A percentile compares a stretch with the other conserved stretches of the same genome.
These are phyloP conservation scores for Catamblyrhynchus diadema DNA, from an alignment of 2,797 vertebrate genomes.

Conservation along the genomic window DNA sequence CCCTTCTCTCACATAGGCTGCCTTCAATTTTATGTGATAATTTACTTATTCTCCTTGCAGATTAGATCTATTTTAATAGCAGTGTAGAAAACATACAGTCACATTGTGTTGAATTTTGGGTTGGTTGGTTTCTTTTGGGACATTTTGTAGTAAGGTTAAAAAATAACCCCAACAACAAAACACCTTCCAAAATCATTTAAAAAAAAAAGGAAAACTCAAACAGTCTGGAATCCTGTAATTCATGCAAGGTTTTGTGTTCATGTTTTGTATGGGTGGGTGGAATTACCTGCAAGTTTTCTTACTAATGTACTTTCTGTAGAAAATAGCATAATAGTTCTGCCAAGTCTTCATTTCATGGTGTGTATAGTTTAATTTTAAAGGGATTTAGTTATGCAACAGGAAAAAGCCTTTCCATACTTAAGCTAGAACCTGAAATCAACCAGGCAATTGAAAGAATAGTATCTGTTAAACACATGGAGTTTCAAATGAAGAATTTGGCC, in stretches of 20 bases:
- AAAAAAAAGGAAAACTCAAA: background rate
- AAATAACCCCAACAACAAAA: background rate
- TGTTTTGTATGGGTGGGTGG: background rate
- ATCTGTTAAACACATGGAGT: background rate
- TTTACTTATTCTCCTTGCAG: background rate
- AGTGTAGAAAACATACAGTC: background rate
- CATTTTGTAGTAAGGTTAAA: background rate
- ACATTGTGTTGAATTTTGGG: background rate
- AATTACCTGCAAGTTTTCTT: constrained; percentile 5
- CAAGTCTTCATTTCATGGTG: background rate
- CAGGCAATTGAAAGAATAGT: background rate
- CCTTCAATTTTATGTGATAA: background rate
- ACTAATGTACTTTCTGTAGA: background rate
- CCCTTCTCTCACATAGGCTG: background rate
- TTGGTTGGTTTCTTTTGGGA: background rate
- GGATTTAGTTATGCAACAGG: background rate
- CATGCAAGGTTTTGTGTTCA: background rate
- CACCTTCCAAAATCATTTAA: background rate
- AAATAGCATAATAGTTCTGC: background rate
- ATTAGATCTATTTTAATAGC: background rate
- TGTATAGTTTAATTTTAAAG: constrained; percentile 11
- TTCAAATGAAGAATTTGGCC: background rate
- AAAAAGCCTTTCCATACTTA: background rate
- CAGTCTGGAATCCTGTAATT: background rate
- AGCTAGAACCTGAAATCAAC: background rate